Conservation (phyloP, 2,888 invertebrate genomes). For the Athripsodes cinereus region DNA sequence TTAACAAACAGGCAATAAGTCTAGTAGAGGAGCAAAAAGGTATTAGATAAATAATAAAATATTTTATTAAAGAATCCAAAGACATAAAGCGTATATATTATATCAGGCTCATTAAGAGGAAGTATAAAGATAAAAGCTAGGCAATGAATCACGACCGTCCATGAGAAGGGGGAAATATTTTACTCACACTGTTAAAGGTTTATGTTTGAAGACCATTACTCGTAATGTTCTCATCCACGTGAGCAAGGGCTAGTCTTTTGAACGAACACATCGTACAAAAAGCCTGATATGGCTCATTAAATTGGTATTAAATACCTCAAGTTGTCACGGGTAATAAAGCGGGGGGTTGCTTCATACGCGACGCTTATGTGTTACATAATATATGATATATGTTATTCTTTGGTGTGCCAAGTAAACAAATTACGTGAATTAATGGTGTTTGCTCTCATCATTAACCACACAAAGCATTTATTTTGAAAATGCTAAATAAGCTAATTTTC, state of each 20-base stretch:
- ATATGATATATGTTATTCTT: no score
- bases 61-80: no score
- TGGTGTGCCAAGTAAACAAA: no score
- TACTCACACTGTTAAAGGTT: neutral
- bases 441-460: no score
- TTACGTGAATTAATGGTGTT: no score
- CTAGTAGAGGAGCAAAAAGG: no score
- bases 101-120: neutral
- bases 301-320: neutral
- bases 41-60: no score
- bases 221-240: neutral
- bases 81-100: neutral
- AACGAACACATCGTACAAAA: neutral
- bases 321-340: neutral
- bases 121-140: neutral
- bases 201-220: neutral
- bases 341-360: neutral
- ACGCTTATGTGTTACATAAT: no score
- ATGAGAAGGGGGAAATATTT: neutral
- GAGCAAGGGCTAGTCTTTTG: neutral
- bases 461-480: no score
- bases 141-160: neutral
- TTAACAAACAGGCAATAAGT: no score
- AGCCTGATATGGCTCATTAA: neutral
- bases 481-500: no score